Conservation (phyloP, 1,140 invertebrate species). For the Cepaea nemoralis region DNA sequence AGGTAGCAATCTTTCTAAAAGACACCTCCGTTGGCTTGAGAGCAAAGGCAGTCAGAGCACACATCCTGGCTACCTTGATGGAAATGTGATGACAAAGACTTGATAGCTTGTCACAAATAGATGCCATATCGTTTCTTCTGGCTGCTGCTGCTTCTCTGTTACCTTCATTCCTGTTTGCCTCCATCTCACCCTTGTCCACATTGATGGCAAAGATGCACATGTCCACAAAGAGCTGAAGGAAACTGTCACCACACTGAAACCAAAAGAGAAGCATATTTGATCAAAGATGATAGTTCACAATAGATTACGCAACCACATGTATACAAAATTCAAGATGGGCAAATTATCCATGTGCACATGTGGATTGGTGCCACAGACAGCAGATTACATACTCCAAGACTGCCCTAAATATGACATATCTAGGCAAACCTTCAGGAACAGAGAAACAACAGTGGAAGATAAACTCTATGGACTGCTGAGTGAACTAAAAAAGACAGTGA, state of each 20-base stretch:
- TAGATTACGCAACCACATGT: too few relatives aligned
- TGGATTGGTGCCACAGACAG: too few relatives aligned
- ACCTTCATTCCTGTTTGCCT: slow-evolving; percentile 52
- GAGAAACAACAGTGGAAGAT: too few relatives aligned
- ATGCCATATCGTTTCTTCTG: slow-evolving; percentile 53
- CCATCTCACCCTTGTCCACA: slow-evolving; percentile 58
- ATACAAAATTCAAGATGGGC: too few relatives aligned
- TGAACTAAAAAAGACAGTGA: too few relatives aligned
- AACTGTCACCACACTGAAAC: slow-evolving; percentile 59
- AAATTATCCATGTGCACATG: too few relatives aligned
- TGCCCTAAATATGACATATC: too few relatives aligned
- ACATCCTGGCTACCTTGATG: slow-evolving; percentile 51
- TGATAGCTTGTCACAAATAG: slow-evolving; percentile 55
- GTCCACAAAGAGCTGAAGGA: slow-evolving; percentile 59
- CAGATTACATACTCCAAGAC: too few relatives aligned
- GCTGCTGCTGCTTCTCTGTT: slow-evolving; percentile 51
- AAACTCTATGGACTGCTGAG: too few relatives aligned
- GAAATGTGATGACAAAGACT: slow-evolving; percentile 49
- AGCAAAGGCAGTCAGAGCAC: slow-evolving; percentile 58
- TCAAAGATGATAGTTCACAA: too few relatives aligned
- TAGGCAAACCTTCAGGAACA: too few relatives aligned
- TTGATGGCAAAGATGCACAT: slow-evolving; percentile 63
- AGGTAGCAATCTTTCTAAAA: slow-evolving; percentile 42
- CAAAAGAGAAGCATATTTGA: too few relatives aligned
- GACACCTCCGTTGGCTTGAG: slow-evolving; percentile 51